Conservation (phyloP, 1,140 invertebrate species). For the Zaprionus ghesquierei region DNA sequence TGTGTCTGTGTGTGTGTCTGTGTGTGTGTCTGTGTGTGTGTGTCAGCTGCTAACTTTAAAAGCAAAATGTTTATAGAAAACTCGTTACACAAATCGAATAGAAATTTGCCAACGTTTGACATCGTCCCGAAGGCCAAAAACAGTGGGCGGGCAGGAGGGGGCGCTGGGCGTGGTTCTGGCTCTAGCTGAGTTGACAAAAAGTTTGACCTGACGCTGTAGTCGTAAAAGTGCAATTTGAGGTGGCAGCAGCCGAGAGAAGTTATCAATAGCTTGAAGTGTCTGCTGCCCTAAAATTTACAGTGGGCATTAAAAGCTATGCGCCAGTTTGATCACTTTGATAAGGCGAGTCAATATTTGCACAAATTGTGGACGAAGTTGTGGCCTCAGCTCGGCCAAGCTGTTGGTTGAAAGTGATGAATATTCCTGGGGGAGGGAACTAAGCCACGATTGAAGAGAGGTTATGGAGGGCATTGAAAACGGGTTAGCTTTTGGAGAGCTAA, state of each 20-base stretch:
- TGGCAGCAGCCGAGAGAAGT: background rate
- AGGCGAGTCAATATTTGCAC: background rate
- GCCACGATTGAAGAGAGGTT: too few relatives aligned
- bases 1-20: slow-evolving; percentile 13
- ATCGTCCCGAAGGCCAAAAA: slow-evolving; percentile 34
- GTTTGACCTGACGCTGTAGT: slow-evolving; percentile 6
- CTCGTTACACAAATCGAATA: slow-evolving; percentile 79
- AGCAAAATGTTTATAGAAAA: slow-evolving; percentile 80
- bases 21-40: background rate
- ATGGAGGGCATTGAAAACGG: too few relatives aligned
- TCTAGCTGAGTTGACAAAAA: background rate
- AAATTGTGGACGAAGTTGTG: background rate
- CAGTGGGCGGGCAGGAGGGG: background rate
- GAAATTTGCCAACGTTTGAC: slow-evolving; percentile 62
- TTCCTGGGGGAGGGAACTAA: too few relatives aligned
- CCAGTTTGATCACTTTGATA: background rate
- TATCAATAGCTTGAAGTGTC: slow-evolving; percentile 1
- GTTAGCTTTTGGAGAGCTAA: too few relatives aligned
- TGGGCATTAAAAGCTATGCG: background rate
- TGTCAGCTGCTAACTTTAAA: slow-evolving; percentile 77
- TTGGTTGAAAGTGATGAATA: background rate
- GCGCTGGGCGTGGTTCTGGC: slow-evolving; percentile 5
- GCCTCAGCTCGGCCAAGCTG: background rate
- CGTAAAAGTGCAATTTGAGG: slow-evolving; percentile 12
- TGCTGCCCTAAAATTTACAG: slow-evolving; percentile 8